Evolutionary conservation across 1,140 invertebrate genomes (phyloP).

Genomic region (Cydia pomonella): DNA sequence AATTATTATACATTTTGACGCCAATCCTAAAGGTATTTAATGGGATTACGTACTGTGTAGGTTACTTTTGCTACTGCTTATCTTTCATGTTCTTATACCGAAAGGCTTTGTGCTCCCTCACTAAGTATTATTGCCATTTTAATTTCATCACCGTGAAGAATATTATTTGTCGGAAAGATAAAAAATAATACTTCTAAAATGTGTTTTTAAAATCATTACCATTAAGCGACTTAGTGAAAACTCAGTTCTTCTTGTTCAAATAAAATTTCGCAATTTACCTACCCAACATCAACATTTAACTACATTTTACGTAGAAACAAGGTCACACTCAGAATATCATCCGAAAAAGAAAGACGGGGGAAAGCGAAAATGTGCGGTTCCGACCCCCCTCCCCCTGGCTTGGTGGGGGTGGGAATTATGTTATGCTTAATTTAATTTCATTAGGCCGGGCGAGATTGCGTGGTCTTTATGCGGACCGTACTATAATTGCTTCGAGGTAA

Average conservation of each 20-base stretch:
- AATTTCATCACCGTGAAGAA: too few relatives aligned
- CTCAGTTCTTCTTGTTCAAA: background rate
- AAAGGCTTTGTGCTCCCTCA: too few relatives aligned
- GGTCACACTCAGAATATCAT: conserved; percentile 21
- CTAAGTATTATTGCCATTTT: too few relatives aligned
- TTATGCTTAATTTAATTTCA: conserved; percentile 68
- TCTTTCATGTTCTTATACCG: too few relatives aligned
- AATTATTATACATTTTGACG: too few relatives aligned
- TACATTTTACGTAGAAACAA: conserved; percentile 23
- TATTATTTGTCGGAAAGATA: background rate
- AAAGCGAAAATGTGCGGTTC: conserved; percentile 37
- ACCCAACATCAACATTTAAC: conserved; percentile 22
- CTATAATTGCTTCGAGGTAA: conserved; percentile 36
- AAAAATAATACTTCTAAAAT: background rate
- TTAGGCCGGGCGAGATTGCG: conserved; percentile 51
- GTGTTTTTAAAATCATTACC: background rate
- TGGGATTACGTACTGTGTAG: background rate
- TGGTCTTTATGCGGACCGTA: conserved; percentile 36
- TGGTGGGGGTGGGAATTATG: conserved; percentile 44
- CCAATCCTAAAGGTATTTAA: too few relatives aligned
- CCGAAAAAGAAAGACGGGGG: conserved; percentile 28
- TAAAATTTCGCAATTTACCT: conserved; percentile 10
- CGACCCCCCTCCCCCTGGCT: background rate
- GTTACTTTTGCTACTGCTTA: background rate
- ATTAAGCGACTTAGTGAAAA: background rate